Evolutionary conservation across 2,113 vertebrate species (phyloP).

Genomic region (Ceyx cyanopectus): DNA sequence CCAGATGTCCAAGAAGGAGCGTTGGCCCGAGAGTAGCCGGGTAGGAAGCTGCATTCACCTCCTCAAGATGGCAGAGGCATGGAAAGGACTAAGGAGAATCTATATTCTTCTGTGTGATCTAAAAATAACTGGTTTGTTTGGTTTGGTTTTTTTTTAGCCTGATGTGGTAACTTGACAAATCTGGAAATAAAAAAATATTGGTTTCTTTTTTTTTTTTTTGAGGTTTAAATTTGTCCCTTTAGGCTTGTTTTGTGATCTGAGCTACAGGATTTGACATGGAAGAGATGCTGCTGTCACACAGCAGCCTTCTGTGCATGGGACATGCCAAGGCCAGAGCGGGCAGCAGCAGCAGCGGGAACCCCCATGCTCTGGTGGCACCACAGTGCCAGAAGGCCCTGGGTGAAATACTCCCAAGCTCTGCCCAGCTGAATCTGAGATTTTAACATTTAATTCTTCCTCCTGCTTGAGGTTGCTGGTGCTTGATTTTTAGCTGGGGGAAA

Average conservation of each 20-base stretch:
- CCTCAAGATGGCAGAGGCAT: background rate
- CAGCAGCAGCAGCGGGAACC: accelerated
- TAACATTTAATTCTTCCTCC: background rate
- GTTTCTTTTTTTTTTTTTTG: background rate
- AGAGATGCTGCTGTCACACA: background rate
- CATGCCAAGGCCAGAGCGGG: accelerated
- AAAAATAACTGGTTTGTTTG: background rate
- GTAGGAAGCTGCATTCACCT: background rate
- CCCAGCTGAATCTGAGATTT: background rate
- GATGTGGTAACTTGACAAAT: background rate
- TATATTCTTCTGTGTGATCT: background rate
- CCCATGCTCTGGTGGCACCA: background rate
- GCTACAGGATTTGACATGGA: background rate
- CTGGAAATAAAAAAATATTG: background rate
- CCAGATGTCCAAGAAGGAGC: background rate
- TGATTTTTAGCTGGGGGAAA: background rate
- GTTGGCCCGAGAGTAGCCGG: background rate
- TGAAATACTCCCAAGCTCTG: background rate
- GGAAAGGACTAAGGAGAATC: background rate
- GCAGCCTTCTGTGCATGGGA: background rate
- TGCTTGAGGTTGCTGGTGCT: background rate
- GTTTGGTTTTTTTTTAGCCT: background rate
- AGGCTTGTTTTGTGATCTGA: background rate
- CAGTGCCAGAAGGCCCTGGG: background rate
- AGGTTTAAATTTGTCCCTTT: background rate